Conservation (phyloP, 2,888 invertebrate species). For the Caradrina clavipalpis region DNA sequence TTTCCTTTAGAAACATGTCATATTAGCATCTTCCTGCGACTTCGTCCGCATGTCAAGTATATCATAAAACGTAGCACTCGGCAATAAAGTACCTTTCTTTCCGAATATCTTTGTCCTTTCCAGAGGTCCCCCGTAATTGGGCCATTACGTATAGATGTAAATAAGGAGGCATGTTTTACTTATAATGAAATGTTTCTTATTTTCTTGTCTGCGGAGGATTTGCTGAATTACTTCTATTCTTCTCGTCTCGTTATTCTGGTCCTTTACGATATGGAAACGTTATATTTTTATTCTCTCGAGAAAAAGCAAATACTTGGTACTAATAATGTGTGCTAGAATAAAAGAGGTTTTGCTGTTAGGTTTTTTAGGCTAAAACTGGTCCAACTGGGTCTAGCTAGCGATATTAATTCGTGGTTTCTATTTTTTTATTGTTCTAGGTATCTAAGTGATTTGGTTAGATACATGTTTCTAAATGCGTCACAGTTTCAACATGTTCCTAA, state of each 20-base stretch:
- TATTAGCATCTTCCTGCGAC: neutral
- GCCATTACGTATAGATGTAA: neutral
- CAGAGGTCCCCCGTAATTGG: too few species aligned
- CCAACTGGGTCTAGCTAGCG: neutral
- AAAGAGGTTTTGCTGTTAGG: neutral
- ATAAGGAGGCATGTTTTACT: too few species aligned
- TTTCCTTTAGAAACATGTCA: too few species aligned
- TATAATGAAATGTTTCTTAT: too few species aligned
- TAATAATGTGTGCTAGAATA: neutral
- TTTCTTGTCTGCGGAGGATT: too few species aligned
- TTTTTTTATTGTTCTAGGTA: neutral
- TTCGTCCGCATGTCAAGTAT: neutral
- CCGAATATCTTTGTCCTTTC: too few species aligned
- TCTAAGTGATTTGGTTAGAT: neutral
- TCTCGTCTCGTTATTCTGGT: too few species aligned
- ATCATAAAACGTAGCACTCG: too few species aligned
- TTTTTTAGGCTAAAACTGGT: conserved; percentile 16
- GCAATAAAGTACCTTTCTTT: too few species aligned
- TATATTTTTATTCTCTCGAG: neutral
- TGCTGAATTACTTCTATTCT: too few species aligned
- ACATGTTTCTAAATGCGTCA: neutral
- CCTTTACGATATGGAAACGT: too few species aligned
- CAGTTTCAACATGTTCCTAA: neutral
- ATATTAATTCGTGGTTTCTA: neutral
- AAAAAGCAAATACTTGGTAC: neutral